phyloP scores from a whole-genome alignment of 2,113 vertebrate species.

The Colaptes auratus region DNA sequence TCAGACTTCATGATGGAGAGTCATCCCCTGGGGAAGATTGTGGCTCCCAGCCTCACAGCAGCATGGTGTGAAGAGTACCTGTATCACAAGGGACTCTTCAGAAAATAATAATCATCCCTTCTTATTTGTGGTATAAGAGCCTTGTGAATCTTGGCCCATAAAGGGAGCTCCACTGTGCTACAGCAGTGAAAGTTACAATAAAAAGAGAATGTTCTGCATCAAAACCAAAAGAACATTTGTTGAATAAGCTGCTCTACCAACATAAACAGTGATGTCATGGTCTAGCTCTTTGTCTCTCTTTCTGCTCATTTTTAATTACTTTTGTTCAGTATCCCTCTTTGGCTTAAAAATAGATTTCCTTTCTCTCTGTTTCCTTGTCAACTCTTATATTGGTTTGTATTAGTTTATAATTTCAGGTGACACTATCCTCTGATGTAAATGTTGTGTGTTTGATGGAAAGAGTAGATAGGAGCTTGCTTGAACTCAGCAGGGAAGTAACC shows the following conservation, averaged over 20 bases:
- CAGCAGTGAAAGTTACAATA: constrained; percentile 16
- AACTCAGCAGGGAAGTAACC: background rate
- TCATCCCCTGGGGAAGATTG: background rate
- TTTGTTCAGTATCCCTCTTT: background rate
- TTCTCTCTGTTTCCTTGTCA: background rate
- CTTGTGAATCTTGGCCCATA: background rate
- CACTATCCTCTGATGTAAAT: background rate
- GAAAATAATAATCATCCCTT: background rate
- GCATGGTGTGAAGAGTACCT: background rate
- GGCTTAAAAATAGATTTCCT: background rate
- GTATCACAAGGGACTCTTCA: background rate
- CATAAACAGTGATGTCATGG: background rate
- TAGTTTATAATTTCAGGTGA: background rate
- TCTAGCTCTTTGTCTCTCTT: background rate
- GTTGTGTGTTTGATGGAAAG: background rate
- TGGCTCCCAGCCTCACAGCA: background rate
- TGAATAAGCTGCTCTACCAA: background rate
- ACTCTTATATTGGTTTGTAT: background rate
- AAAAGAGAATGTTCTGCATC: background rate
- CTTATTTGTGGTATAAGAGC: background rate
- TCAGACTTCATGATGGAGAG: background rate
- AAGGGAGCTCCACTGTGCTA: background rate
- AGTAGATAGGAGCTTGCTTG: background rate
- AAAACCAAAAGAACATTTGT: background rate
- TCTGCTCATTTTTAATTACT: background rate